A percentile compares a stretch with the other conserved stretches of the same genome.
phyloP scores from a whole-genome alignment of 2,888 invertebrate genomes.

The Agonum fuliginosum region DNA sequence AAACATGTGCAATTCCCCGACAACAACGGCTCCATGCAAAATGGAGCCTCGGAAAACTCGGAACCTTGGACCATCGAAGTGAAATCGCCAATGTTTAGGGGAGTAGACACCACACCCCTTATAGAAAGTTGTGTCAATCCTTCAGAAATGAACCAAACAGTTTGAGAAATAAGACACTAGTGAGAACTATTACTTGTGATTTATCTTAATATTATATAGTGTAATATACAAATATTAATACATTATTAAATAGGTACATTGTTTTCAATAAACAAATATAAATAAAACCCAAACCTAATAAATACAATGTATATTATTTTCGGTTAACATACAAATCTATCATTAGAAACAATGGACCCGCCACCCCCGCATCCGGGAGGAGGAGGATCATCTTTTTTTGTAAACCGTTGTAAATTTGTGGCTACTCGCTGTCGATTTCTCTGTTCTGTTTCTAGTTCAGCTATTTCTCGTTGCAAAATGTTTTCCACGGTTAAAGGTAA shows the following conservation, averaged over 20 bases:
- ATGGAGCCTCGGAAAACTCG: constrained; percentile 66
- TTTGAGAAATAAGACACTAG: constrained; percentile 49
- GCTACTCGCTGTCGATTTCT: constrained; percentile 65
- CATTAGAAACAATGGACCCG: constrained; percentile 68
- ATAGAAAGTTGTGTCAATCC: constrained; percentile 50
- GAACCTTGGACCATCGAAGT: constrained; percentile 70
- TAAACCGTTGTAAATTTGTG: constrained; percentile 67
- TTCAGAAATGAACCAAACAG: constrained; percentile 46
- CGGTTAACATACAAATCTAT: constrained; percentile 71
- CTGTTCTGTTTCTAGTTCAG: constrained; percentile 68
- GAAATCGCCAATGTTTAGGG: constrained; percentile 60
- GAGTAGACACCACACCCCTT: constrained; percentile 51
- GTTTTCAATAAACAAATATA: constrained; percentile 52
- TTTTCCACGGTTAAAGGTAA: constrained; percentile 68
- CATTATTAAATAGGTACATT: constrained; percentile 59
- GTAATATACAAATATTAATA: constrained; percentile 60
- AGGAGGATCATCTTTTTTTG: constrained; percentile 74
- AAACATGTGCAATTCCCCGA: constrained; percentile 85
- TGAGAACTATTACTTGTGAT: constrained; percentile 57
- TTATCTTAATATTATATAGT: constrained; percentile 57
- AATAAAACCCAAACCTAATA: constrained; percentile 57
- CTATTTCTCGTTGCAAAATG: constrained; percentile 67
- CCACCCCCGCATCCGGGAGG: constrained; percentile 75
- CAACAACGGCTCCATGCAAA: constrained; percentile 63
- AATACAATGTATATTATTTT: constrained; percentile 50